A percentile compares a stretch with the other conserved stretches of the same genome.
These are phyloP conservation scores for Enteromius paludinosus DNA, from an alignment of 2,797 vertebrate genomes.

Conservation along the genomic window DNA sequence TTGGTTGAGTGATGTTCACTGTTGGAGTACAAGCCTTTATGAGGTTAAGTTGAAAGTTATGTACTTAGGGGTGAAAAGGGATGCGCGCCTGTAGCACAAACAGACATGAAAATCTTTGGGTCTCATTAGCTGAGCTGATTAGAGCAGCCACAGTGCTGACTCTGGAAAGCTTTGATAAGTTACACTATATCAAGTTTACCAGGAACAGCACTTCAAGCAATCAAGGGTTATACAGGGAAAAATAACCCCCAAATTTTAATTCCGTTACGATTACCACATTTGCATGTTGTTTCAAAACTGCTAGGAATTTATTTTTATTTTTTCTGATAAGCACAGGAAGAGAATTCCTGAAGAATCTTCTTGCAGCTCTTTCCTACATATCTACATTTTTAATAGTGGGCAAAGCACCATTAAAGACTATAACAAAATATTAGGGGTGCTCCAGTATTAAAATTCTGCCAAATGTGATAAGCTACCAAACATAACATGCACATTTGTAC, in stretches of 20 bases:
- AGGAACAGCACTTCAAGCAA: neutral
- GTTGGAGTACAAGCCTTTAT: neutral
- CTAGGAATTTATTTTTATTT: neutral
- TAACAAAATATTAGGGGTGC: neutral
- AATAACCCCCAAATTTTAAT: neutral
- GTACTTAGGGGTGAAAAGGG: neutral
- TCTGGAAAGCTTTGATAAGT: constrained; percentile 29
- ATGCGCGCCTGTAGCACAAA: neutral
- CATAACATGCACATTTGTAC: neutral
- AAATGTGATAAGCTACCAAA: neutral
- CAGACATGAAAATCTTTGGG: constrained; percentile 10
- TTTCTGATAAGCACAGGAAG: neutral
- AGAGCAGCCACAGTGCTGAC: constrained; percentile 10
- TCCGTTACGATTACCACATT: neutral
- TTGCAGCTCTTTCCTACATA: neutral
- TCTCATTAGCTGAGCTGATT: constrained; percentile 26
- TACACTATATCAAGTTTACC: neutral
- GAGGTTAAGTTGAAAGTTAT: constrained; percentile 9
- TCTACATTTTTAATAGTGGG: neutral
- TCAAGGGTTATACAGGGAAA: neutral
- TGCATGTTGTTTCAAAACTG: neutral
- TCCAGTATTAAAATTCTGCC: neutral
- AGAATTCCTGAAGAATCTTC: neutral
- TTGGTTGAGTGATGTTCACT: constrained; percentile 9
- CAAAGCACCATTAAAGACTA: neutral